Percentiles rank a stretch among this genome's conserved stretches.
phyloP scores from a whole-genome alignment of 2,888 invertebrate genomes.

The Muschampia plurimacula region DNA sequence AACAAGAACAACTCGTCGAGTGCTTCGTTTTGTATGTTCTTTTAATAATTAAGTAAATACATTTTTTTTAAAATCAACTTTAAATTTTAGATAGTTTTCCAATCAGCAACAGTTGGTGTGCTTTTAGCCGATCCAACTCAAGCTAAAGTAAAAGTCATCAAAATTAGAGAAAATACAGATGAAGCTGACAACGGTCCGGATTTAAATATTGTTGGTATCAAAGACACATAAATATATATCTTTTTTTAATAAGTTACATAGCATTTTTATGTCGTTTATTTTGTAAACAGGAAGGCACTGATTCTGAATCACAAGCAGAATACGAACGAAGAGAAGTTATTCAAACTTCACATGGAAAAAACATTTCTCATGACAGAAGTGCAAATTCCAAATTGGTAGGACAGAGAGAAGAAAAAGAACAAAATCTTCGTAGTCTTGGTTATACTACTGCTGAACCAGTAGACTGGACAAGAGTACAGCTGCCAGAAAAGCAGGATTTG shows the following conservation, averaged over 20 bases:
- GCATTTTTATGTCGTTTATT: slow-evolving; percentile 28
- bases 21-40: no score
- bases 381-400: slow-evolving; percentile 51
- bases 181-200: slow-evolving; percentile 57
- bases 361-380: slow-evolving; percentile 41
- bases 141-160: slow-evolving; percentile 87
- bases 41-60: no score
- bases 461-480: slow-evolving; percentile 86
- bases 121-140: slow-evolving; percentile 88
- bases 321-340: slow-evolving; percentile 54
- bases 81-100: slow-evolving; percentile 87
- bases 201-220: slow-evolving; percentile 48
- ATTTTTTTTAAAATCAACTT: no score
- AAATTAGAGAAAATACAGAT: slow-evolving; percentile 73
- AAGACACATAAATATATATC: no score
- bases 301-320: slow-evolving; percentile 58
- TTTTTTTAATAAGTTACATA: no score
- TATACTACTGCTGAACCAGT: slow-evolving; percentile 85
- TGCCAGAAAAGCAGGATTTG: slow-evolving; percentile 89
- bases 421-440: slow-evolving; percentile 84
- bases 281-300: slow-evolving; percentile 53
- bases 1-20: no score
- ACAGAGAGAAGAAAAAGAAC: slow-evolving; percentile 65
- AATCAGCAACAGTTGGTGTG: slow-evolving; percentile 89
- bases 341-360: slow-evolving; percentile 39